Base-by-base conservation (phyloP, 2,888 invertebrate species). In the Eubasilissa splendida region DNA sequence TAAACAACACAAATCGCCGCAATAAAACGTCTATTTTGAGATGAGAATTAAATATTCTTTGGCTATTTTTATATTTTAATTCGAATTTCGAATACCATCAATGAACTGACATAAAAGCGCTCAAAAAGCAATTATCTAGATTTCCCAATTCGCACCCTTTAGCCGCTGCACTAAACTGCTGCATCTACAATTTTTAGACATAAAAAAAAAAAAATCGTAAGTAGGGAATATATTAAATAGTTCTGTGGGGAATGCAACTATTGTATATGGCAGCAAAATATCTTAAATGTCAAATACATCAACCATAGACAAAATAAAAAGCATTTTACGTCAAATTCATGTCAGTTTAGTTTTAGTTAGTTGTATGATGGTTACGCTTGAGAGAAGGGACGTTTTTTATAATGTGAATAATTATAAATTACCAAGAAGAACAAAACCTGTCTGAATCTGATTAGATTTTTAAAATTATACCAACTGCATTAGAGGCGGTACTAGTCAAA, bases 271-370 rank as follows among this genome's bases (percentile, higher is more conserved):
- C 70, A 54, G 70, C 70, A 70, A 52, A 11, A 53, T 5, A 4
- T 7, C 53, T 53, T 53, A 68, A 14, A 70, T 53, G 70, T 70
- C 70, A 70, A 70, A 60, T 60, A 60, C 14, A 22, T 60, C 12
- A 60, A 10, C 22, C 60, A n/a, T 42, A 42, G 42, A 42, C 42
- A 42, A 42, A 42, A 42, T 42, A 42, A 42, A 42, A 42, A 22
- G 22, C 42, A 7, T 42, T 42, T 42, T 42, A 42, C 42, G 42
- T 42, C 42, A 42, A 42, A 42, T 42, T 42, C 4, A 42, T 42
- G 42, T 42, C 42, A 42, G 42, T 42, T 42, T 42, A 42, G 42
- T 42, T 42, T 42, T 42, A 42, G 42, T 42, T 42, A 42, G 42
- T 42, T 42, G 4, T 42, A 42, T 4, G 4, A 42, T 7, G 4